A percentile compares a stretch with the other conserved stretches of the same genome.
phyloP scores from a whole-genome alignment of 2,797 vertebrate genomes.

The Spondyliosoma cantharus region DNA sequence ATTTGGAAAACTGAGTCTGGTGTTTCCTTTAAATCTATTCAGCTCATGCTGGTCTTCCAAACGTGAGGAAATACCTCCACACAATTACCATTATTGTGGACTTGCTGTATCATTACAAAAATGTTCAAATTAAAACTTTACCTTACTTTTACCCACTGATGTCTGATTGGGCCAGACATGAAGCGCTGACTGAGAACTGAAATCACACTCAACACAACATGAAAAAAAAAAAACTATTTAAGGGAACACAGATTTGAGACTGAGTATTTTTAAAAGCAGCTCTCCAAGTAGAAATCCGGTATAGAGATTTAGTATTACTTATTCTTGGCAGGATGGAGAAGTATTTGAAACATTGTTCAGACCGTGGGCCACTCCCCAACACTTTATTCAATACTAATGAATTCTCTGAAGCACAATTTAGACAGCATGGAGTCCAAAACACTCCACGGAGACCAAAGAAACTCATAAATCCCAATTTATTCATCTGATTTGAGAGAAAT shows the following conservation, averaged over 20 bases:
- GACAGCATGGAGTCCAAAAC: not conserved
- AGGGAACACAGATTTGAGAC: not conserved
- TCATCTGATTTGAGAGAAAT: constrained; percentile 6
- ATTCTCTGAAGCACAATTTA: constrained; percentile 17
- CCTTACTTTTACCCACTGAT: not conserved
- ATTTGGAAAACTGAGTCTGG: not conserved
- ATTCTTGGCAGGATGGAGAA: not conserved
- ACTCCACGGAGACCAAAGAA: constrained; percentile 2
- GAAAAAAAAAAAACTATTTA: not conserved
- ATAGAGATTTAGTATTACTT: not conserved
- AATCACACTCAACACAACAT: not conserved
- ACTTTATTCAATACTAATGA: constrained; percentile 25
- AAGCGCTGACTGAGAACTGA: not conserved
- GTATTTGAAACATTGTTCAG: not conserved
- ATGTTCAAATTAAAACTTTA: not conserved
- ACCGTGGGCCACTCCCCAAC: not conserved
- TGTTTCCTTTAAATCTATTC: constrained; percentile 21
- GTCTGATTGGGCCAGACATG: not conserved
- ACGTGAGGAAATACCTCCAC: constrained; percentile 21
- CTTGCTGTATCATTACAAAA: not conserved
- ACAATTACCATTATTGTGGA: not conserved
- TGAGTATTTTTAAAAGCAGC: not conserved
- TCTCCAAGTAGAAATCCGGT: not conserved
- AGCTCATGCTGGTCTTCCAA: constrained; percentile 1
- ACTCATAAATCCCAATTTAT: constrained; percentile 10